These are phyloP conservation scores for Melangyna quadrimaculata DNA, from an alignment of 2,888 invertebrate species.

Conservation along the genomic window DNA sequence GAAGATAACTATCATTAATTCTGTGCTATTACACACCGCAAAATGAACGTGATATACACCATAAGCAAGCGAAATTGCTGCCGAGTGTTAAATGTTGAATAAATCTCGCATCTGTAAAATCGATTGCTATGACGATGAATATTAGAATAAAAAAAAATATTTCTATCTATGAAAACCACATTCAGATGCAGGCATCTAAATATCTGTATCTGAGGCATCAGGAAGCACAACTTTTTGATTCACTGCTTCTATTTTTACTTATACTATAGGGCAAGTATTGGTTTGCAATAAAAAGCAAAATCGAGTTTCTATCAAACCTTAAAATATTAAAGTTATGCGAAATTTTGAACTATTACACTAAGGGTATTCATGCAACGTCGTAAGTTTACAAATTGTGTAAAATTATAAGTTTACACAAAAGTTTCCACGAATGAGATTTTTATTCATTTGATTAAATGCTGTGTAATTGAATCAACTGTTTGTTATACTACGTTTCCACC, in stretches of 20 bases:
- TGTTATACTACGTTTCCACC: no score
- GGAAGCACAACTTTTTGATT: conserved; percentile 38
- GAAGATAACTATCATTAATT: conserved; percentile 47
- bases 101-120: conserved; percentile 47
- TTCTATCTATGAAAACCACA: conserved; percentile 47
- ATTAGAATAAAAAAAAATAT: no score
- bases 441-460: no score
- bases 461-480: no score
- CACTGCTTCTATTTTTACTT: background rate
- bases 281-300: background rate
- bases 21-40: conserved; percentile 53
- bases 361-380: no score
- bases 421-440: no score
- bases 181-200: conserved; percentile 3
- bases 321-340: background rate
- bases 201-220: conserved; percentile 16
- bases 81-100: conserved; percentile 36
- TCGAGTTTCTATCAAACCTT: background rate
- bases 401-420: no score
- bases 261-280: background rate
- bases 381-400: no score
- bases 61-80: conserved; percentile 29
- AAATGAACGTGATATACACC: conserved; percentile 60
- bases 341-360: background rate
- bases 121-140: conserved; percentile 17